Base-by-base conservation (phyloP, 2,797 vertebrate species). In the Serranus cabrilla region DNA sequence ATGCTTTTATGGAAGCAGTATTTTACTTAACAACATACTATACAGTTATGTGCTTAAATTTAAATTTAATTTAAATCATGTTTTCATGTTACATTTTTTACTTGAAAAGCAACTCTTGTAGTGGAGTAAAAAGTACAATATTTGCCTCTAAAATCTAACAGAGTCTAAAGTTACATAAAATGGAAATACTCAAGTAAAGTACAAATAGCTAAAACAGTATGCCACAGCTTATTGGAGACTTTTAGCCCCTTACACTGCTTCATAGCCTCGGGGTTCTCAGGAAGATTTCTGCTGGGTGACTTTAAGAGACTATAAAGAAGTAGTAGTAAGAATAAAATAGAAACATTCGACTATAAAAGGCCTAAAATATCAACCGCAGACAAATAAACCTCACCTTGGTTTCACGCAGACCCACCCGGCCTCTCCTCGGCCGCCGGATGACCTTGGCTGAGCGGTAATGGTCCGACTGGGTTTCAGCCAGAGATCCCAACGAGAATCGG, bases 381-480 rank as follows among this genome's bases (percentile, higher is more conserved):
- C 7, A 20, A 27, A 37, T 13, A n/a, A 45, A 7, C 17, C 20
- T 87, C 81, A 97, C 98, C 97, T 98, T 98, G 75, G 96, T 95
- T 80, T 99, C 98, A 25, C 91, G 94, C 31, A 97, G 94, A 17
- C 97, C 97, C 91, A 98, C 82, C 2, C 97, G 96, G 12, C 98
- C 98, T 91, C 97, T 95, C 82, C 97, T 94, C 4, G 98, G 95
- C 85, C 98, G 90, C 67, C 96, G 95, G 91, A 98, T 97, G 60
- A 99, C 97, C 92, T 99, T 99, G 65, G 97, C 96, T 3, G 98
- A 98, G 65, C 97, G 96, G 88, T 98, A 99, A 81, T 96, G 95
- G 78, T 99, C 98, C 23, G 97, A 94, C 90, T 99, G 98, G 64
- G 96, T 97, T 69, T 99, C 98, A 39, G 97, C 97, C 43, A 99